These are phyloP conservation scores for Metellina segmentata DNA, from an alignment of 2,888 invertebrate genomes.

Conservation along the genomic window DNA sequence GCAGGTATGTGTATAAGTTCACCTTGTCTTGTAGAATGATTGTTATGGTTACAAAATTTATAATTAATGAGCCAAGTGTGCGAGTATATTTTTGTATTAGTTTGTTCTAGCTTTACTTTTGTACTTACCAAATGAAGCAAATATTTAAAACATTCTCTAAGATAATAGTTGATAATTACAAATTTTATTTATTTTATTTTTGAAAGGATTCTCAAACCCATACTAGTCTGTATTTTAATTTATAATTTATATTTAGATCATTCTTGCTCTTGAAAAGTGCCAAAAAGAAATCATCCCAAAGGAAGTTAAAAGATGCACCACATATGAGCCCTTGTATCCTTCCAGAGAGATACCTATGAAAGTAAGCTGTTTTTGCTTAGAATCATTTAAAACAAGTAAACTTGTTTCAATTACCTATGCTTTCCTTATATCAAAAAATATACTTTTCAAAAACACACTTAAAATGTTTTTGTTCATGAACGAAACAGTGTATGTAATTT, in stretches of 20 bases:
- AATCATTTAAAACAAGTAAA: background rate
- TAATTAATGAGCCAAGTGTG: too few species aligned
- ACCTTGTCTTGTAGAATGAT: too few species aligned
- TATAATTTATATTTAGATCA: conserved; percentile 12
- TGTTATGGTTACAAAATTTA: too few species aligned
- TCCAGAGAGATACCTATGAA: conserved; percentile 58
- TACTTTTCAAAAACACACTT: background rate
- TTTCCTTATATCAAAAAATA: background rate
- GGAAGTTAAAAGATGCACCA: conserved; percentile 36
- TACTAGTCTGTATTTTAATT: background rate
- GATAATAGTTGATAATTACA: too few species aligned
- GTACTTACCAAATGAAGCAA: too few species aligned
- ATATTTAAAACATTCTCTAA: too few species aligned
- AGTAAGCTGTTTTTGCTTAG: conserved; percentile 20
- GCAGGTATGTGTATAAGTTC: conserved; percentile 22
- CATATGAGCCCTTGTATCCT: conserved; percentile 55
- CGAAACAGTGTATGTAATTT: too few species aligned
- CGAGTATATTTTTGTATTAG: too few species aligned
- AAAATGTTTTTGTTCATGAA: too few species aligned
- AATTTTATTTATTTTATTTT: too few species aligned
- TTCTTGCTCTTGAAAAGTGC: conserved; percentile 63
- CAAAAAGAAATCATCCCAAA: conserved; percentile 58
- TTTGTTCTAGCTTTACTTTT: too few species aligned
- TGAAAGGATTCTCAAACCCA: background rate
- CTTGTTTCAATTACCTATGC: background rate